Conservation (phyloP, 2,797 vertebrate species). For the Morelia viridis region DNA sequence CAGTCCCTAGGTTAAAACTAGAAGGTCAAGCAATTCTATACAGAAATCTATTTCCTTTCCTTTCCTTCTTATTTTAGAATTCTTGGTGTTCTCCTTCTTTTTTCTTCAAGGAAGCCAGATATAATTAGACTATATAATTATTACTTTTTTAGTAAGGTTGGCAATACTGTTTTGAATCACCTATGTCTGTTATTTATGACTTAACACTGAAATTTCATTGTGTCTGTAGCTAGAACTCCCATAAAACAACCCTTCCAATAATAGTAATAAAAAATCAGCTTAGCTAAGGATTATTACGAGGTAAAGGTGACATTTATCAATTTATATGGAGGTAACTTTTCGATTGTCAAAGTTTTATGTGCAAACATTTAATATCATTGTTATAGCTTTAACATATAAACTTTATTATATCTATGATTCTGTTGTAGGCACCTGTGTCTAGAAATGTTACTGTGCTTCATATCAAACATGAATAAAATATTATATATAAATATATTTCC, state of each 20-base stretch:
- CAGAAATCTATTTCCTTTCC: not conserved
- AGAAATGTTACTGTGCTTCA: not conserved
- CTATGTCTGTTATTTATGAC: constrained; percentile 9
- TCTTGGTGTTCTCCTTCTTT: not conserved
- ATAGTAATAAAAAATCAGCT: constrained; percentile 4
- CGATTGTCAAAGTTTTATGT: not conserved
- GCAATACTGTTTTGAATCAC: constrained; percentile 5
- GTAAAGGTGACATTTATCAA: constrained; percentile 4
- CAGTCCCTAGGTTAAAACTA: not conserved
- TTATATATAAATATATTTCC: not conserved
- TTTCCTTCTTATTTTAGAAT: not conserved
- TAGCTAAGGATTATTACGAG: not conserved
- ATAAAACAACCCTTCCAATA: not conserved
- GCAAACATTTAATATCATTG: not conserved
- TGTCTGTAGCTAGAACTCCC: not conserved
- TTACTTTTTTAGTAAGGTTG: not conserved
- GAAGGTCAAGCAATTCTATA: not conserved
- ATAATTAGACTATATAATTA: not conserved
- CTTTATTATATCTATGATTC: not conserved
- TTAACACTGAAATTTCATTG: not conserved
- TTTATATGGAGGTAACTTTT: not conserved
- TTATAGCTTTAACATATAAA: not conserved
- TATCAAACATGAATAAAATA: not conserved
- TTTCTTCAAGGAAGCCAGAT: not conserved
- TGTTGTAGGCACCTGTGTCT: not conserved